Base-by-base conservation (phyloP, 2,797 vertebrate genomes). In the Ctenopoma kingsleyae region DNA sequence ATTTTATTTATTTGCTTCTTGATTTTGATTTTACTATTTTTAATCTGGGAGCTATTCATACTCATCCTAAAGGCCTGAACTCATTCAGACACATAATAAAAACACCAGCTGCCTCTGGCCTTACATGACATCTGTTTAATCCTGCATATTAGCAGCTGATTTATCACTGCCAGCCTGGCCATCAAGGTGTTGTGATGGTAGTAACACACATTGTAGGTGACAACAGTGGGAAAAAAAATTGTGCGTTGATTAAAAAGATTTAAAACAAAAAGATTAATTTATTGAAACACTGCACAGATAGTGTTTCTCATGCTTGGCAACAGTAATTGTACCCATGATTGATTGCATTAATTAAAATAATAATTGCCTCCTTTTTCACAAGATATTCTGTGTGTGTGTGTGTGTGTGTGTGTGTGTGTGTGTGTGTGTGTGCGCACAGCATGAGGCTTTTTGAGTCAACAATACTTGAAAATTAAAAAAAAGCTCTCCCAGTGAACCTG, bases 311-410 rank as follows among this genome's bases (percentile, higher is more conserved):
- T 22, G 27, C 52, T 27, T 46, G 43, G n/a, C 16, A 46, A 20
- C 7, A 46, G n/a, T 46, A 44, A 38, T 12, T 48, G n/a, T 27
- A 23, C 9, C n/a, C 2, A 2, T 56, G 56, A 60, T 55, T 67
- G 32, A 55, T 59, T 52, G 58, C 32, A 36, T 64, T 44, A n/a
- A 43, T 67, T 68, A 63, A 63, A 36, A 57, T 71, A 40, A 25
- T 20, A 44, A 27, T 16, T 32, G n/a, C 20, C 5, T 38, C 1
- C 22, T 40, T 50, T 46, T 19, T 19, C 4, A 19, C 8, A 2
- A 43, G 41, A 17, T 15, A 19, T 46, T 46, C 13, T 38, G 36
- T 32, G 32, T 32, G 32, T 8, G 36, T 43, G 16, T 43, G 17
- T n/a, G 23, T 25, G 23, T 25, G 23, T 25, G 23, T 25, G 23